Percentiles rank a stretch among this genome's conserved stretches.
Evolutionary conservation across 2,888 invertebrate species (phyloP).

Genomic region (Matsumyia berberina): DNA sequence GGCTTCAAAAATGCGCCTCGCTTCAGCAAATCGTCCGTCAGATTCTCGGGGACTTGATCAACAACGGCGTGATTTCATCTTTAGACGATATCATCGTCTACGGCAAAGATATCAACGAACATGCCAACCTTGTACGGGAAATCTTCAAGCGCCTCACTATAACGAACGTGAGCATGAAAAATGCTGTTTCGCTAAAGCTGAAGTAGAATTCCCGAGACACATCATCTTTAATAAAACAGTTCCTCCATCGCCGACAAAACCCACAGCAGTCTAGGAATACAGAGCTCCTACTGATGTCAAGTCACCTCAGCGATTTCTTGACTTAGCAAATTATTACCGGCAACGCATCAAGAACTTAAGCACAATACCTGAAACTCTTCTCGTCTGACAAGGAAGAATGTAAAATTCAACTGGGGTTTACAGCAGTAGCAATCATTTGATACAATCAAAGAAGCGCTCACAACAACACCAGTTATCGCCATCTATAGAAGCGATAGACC

Average conservation of each 20-base stretch:
- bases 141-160: constrained; percentile 3
- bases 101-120: neutral
- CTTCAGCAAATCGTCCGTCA: no score
- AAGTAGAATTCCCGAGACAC: constrained; percentile 17
- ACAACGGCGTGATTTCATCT: neutral
- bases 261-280: neutral
- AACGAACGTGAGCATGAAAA: no score
- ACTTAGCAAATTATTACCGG: constrained; percentile 8
- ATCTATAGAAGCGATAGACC: neutral
- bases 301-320: neutral
- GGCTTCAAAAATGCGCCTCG: constrained; percentile 3
- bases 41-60: neutral
- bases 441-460: constrained; percentile 1
- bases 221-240: constrained; percentile 12
- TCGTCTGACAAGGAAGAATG: constrained; percentile 6
- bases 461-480: neutral
- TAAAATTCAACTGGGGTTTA: neutral
- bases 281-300: constrained; percentile 21
- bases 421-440: neutral
- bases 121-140: constrained; percentile 1
- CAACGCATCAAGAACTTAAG: constrained; percentile 9
- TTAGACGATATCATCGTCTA: no score
- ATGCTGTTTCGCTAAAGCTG: neutral
- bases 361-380: constrained; percentile 9
- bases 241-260: constrained; percentile 1